Conservation (phyloP, 2,888 invertebrate species). For the Apodemia hepburni region DNA sequence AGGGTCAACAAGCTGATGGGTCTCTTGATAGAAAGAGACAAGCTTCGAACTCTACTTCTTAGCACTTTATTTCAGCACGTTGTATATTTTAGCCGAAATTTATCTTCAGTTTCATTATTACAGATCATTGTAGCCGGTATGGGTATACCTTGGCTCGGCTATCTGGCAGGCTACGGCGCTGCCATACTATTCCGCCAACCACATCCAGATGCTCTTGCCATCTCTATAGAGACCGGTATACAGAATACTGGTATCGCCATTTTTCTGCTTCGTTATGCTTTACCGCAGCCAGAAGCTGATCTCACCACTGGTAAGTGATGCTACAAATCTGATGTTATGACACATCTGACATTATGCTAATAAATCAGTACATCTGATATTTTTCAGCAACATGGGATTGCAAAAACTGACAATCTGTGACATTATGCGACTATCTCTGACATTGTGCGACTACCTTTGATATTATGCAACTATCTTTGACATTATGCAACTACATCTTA, state of each 20-base stretch:
- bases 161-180: slow-evolving; percentile 82
- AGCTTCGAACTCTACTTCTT: too few species aligned
- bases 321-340: too few species aligned
- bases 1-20: too few species aligned
- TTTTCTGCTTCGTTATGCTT: slow-evolving; percentile 89
- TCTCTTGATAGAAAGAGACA: too few species aligned
- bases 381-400: too few species aligned
- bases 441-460: too few species aligned
- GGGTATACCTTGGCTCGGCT: slow-evolving; percentile 91
- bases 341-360: background rate
- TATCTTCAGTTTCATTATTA: slow-evolving; percentile 23
- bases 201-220: slow-evolving; percentile 87
- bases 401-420: too few species aligned
- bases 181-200: slow-evolving; percentile 82
- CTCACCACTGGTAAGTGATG: slow-evolving; percentile 86
- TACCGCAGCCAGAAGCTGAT: slow-evolving; percentile 93
- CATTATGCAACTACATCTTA: too few species aligned
- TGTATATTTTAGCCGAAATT: background rate
- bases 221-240: slow-evolving; percentile 95
- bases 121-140: slow-evolving; percentile 91
- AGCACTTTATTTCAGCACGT: too few species aligned
- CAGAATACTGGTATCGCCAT: slow-evolving; percentile 97
- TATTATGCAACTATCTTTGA: too few species aligned
- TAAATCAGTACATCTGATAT: too few species aligned
- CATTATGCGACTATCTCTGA: too few species aligned